phyloP scores from a whole-genome alignment of 2,113 vertebrate genomes.

The Rissa tridactyla region DNA sequence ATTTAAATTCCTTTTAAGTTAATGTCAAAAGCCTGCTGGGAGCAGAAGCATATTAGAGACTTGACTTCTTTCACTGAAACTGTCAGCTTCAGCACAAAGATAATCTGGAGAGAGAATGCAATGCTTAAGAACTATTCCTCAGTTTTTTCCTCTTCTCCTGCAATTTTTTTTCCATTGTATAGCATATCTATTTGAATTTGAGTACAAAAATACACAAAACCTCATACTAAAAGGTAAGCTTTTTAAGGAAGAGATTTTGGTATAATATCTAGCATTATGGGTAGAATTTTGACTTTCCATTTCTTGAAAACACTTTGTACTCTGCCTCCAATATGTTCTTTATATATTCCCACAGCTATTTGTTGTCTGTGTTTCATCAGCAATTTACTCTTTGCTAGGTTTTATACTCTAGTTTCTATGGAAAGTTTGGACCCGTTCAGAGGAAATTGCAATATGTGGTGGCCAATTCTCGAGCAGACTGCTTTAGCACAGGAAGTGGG shows the following conservation, averaged over 20 bases:
- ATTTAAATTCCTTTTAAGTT: not conserved
- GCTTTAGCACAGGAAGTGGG: not conserved
- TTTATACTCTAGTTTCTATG: not conserved
- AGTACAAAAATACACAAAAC: not conserved
- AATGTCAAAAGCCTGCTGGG: not conserved
- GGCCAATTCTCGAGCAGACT: not conserved
- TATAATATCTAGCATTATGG: not conserved
- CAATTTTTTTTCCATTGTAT: not conserved
- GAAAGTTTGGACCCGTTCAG: not conserved
- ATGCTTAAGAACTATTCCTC: not conserved
- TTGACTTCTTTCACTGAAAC: not conserved
- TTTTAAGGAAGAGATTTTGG: not conserved
- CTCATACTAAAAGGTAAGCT: not conserved
- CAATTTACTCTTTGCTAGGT: not conserved
- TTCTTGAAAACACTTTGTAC: not conserved
- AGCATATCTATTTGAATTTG: not conserved
- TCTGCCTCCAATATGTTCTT: not conserved
- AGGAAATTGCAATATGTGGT: not conserved
- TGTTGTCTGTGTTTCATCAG: not conserved
- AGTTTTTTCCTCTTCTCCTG: not conserved
- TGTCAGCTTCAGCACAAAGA: conserved; percentile 1
- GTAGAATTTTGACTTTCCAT: not conserved
- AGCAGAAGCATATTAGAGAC: not conserved
- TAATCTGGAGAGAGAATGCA: not conserved
- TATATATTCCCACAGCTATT: not conserved